Percentiles rank a stretch among this genome's conserved stretches.
Conservation (phyloP, 2,888 invertebrate genomes). For the Doris montereyensis region DNA sequence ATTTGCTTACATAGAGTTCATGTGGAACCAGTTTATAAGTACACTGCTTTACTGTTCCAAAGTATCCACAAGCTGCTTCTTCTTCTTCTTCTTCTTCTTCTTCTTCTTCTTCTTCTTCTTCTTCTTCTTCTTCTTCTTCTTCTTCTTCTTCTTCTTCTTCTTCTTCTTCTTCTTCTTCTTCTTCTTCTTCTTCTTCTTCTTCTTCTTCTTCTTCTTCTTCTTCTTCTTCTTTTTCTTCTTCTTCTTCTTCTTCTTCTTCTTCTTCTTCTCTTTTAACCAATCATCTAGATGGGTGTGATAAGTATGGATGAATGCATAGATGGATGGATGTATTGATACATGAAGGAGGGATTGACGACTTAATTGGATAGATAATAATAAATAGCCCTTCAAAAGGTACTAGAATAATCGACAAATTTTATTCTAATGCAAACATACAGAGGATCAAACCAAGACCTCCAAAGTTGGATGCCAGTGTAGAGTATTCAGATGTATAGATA, state of each 20-base stretch:
- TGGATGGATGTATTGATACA: too few relatives aligned
- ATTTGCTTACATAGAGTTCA: too few relatives aligned
- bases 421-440: too few relatives aligned
- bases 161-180: not conserved
- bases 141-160: not conserved
- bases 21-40: too few relatives aligned
- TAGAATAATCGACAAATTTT: not conserved
- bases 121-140: not conserved
- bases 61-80: not conserved
- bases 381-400: not conserved
- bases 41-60: too few relatives aligned
- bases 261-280: not conserved
- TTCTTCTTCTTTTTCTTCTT: conserved; percentile 4
- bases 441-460: not conserved
- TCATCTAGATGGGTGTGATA: too few relatives aligned
- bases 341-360: not conserved
- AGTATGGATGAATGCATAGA: too few relatives aligned
- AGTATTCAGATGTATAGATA: not conserved
- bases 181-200: not conserved
- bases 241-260: conserved; percentile 1
- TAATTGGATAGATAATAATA: not conserved
- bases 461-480: not conserved
- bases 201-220: conserved; percentile 15
- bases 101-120: not conserved
- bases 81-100: not conserved